Base-by-base conservation (phyloP, 2,797 vertebrate genomes). In the Sternarchorhynchus goeldii region DNA sequence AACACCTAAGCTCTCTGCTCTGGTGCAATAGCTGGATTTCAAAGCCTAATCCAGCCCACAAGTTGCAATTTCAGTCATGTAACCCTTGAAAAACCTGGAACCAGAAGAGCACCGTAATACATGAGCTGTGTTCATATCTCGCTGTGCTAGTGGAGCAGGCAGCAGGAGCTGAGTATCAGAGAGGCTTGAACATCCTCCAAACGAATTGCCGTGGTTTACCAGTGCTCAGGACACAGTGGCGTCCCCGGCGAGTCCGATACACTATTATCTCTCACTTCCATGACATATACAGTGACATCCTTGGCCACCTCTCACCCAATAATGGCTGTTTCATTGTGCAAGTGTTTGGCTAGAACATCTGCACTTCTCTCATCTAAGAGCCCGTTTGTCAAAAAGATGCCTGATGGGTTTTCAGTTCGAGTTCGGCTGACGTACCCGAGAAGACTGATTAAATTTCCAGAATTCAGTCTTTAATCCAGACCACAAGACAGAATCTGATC, bases 171-270 rank as follows among this genome's bases (percentile, higher is more conserved):
- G 21, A 53, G 31, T 34, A 41, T 57, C 50, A 58, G 68, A 78
- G 17, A n/a, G 29, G 31, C n/a, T 58, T 71, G 69, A 71, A 71
- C n/a, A 1, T 58, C 69, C 55, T 71, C 55, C 69, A 71, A 58
- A 71, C 34, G 69, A 18, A 18, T n/a, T 50, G 25, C 6, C 55
- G 25, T 32, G 29, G 29, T 53, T 70, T 14, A 55, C 10, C 66
- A 29, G n/a, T n/a, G 29, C n/a, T 34, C 67, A 55, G 25, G 31
- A 2, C 7, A 25, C 16, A 29, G 21, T 17, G n/a, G 14, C 31
- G 16, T 66, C 65, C 18, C 12, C 14, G 45, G 45, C 3, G 45
- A 50, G 45, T 50, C 12, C 45, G 10, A 12, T 50, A 12, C 45
- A 50, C 45, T 12, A 50, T 50, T 50, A 50, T 50, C 45, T 41